Evolutionary conservation across 2,797 vertebrate species (phyloP), one percentile per base, ranked within the genome.

Genomic region (Eptatretus atami): DNA sequence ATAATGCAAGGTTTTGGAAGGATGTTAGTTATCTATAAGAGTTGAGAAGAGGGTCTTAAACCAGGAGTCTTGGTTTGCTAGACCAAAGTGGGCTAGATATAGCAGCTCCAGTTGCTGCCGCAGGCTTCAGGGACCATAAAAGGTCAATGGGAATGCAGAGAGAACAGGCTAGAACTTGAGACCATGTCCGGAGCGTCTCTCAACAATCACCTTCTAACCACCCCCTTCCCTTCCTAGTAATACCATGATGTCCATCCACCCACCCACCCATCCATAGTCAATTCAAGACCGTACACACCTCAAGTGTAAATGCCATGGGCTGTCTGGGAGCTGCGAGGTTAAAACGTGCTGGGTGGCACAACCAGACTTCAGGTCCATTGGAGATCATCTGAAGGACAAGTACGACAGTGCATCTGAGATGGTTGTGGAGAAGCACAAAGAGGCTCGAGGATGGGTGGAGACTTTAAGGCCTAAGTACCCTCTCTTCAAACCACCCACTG

Each of bases 271-370:
- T 3, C 53, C 55, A 12, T 72, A 95, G 88, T 92, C 86, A 68
- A 93, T 96, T 74, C 77, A 94, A 67, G 86, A 94, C 52, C 84
- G 94, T 79, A 93, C 95, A 87, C 87, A 93, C 72, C 78, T 95
- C 66, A 88, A 90, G 71, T 96, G 90, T 65, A 96, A 96, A 66
- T 96, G 90, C 64, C 90, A 96, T 1, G 90, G 90, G 19, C 79
- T 96, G 66, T 96, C 90, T 0, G 88, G 90, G 24, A 94, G 87
- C 77, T 96, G 90, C 0, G 90, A 96, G 74, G 90, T 96, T 64
- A 95, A 93, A 79, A 96, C 90, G 0, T 96, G 90, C 70, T 96
- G 90, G 90, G 92, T 86, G 85, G 84, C 88, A 0, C 88, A 94
- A 76, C 87, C 87, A 0, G 85, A 92, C 69, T 96, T 96, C 76